Conservation (phyloP, 2,113 vertebrate genomes). For the Cephalopholis sonnerati region DNA sequence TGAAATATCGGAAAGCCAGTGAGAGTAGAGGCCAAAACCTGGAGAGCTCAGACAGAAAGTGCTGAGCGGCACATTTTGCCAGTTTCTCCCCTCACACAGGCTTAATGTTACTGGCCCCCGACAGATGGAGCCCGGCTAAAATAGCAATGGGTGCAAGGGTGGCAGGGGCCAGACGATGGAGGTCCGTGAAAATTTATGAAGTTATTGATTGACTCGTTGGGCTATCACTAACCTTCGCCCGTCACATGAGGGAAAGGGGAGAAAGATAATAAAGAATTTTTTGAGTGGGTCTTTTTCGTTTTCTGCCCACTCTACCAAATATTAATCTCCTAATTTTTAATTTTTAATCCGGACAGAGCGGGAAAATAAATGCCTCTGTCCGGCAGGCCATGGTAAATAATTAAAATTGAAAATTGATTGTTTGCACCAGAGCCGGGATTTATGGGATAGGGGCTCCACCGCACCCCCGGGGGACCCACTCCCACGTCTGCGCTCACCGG, state of each 20-base stretch:
- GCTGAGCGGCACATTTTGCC: constrained; percentile 78
- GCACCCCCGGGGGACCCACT: constrained; percentile 86
- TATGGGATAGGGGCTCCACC: constrained; percentile 88
- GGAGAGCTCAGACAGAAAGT: constrained; percentile 69
- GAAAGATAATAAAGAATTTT: constrained; percentile 78
- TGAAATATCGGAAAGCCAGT: constrained; percentile 80
- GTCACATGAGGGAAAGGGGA: constrained; percentile 56
- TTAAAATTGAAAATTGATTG: constrained; percentile 96
- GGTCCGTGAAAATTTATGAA: constrained; percentile 85
- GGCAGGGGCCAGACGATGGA: constrained; percentile 54
- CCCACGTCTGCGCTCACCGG: constrained; percentile 85
- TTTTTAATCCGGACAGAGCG: constrained; percentile 89
- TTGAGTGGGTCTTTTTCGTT: constrained; percentile 56
- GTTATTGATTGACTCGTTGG: constrained; percentile 83
- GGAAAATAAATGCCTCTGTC: constrained; percentile 89
- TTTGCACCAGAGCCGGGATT: constrained; percentile 91
- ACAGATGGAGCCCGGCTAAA: constrained; percentile 76
- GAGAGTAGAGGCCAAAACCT: constrained; percentile 66
- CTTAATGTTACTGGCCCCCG: constrained; percentile 69
- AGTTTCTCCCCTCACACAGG: constrained; percentile 41
- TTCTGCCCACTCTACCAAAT: constrained; percentile 82
- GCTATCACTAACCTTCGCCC: constrained; percentile 80
- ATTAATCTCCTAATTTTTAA: constrained; percentile 89
- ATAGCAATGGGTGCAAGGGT: constrained; percentile 60
- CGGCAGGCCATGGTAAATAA: constrained; percentile 91